phyloP scores from a whole-genome alignment of 2,113 vertebrate species.

The Limnothrissa miodon region DNA sequence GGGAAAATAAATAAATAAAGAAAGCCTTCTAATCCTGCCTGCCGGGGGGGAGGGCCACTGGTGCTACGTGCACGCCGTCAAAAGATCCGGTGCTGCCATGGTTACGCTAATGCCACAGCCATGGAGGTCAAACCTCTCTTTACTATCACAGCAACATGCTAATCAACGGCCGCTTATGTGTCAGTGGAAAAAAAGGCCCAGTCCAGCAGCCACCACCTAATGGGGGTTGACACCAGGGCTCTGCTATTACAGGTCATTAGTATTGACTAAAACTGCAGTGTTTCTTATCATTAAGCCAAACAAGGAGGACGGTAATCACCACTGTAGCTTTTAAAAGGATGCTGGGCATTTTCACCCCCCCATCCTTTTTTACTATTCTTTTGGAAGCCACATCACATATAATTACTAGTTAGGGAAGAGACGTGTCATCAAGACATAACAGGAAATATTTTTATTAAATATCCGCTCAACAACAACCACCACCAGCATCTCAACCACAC shows the following conservation, averaged over 20 bases:
- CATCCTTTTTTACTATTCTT: neutral
- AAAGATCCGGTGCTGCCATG: slow-evolving; percentile 35
- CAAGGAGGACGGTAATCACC: slow-evolving; percentile 50
- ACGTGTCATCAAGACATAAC: slow-evolving; percentile 35
- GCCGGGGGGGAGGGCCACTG: slow-evolving; percentile 25
- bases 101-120: slow-evolving; percentile 48
- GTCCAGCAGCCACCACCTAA: slow-evolving; percentile 15
- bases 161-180: slow-evolving; percentile 36
- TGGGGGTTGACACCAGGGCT: slow-evolving; percentile 19
- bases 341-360: neutral
- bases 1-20: no score
- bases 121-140: slow-evolving; percentile 43
- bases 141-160: slow-evolving; percentile 38
- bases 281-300: slow-evolving; percentile 45
- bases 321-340: slow-evolving; percentile 34
- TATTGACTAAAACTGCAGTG: slow-evolving; percentile 40
- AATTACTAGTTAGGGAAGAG: slow-evolving; percentile 36
- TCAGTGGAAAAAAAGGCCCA: slow-evolving; percentile 35
- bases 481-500: no score
- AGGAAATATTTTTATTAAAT: slow-evolving; percentile 21
- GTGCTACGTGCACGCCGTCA: neutral
- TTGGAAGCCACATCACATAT: slow-evolving; percentile 35
- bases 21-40: slow-evolving; percentile 55
- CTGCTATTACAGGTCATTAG: slow-evolving; percentile 58
- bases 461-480: no score